Evolutionary conservation across 2,888 invertebrate genomes (phyloP).

Genomic region (Limnephilus auricula): DNA sequence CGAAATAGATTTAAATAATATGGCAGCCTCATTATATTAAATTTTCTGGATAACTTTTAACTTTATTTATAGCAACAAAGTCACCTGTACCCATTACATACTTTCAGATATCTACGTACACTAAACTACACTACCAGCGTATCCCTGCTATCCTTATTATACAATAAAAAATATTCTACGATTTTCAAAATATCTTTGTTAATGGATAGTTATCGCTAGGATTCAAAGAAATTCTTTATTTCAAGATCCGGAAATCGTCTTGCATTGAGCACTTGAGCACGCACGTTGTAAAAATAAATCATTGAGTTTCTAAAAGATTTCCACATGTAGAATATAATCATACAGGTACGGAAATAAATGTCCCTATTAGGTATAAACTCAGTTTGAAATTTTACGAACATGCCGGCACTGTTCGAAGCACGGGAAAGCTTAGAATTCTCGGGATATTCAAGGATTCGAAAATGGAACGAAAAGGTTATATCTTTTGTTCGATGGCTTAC

Average conservation of each 20-base stretch:
- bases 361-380: not conserved
- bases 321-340: not conserved
- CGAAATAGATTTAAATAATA: no score
- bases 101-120: no score
- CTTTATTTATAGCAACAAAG: no score
- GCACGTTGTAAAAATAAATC: not conserved
- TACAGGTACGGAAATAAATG: not conserved
- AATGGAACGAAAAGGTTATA: not conserved
- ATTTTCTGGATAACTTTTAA: no score
- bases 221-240: not conserved
- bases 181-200: no score
- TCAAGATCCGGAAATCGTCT: not conserved
- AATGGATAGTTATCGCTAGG: not conserved
- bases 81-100: no score
- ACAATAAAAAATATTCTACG: no score
- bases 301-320: not conserved
- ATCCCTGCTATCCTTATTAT: no score
- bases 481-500: slow-evolving; percentile 2
- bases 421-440: not conserved
- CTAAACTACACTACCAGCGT: no score
- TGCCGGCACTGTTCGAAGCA: not conserved
- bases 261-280: not conserved
- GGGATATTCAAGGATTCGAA: not conserved
- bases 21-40: no score
- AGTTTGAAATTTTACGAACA: not conserved